Evolutionary conservation across 1,140 invertebrate species (phyloP).

Genomic region (Scylla paramamosain): DNA sequence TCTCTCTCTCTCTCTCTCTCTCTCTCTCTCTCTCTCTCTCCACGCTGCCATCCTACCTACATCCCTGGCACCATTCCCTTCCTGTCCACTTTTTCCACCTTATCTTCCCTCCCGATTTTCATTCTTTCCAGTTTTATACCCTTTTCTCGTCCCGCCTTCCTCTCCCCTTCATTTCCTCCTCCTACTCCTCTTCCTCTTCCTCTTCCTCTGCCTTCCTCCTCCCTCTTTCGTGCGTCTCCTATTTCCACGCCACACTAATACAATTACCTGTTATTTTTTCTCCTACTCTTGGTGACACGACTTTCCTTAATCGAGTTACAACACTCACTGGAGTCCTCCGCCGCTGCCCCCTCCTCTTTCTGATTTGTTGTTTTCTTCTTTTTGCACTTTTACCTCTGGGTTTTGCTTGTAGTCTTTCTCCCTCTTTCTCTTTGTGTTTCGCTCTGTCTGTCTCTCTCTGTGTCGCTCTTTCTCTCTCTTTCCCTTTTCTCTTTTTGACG

Average conservation of each 20-base stretch:
- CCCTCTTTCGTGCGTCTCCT: neutral
- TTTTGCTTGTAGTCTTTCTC: neutral
- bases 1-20: too few relatives aligned
- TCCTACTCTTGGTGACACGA: neutral
- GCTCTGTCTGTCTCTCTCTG: too few relatives aligned
- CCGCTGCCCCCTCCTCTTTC: neutral
- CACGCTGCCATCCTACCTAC: neutral
- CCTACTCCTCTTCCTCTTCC: neutral
- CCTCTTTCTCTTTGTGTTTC: neutral
- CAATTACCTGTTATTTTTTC: neutral
- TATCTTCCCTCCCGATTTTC: neutral
- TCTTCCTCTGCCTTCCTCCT: neutral
- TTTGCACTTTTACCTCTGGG: neutral
- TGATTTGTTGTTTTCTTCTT: constrained; percentile 11
- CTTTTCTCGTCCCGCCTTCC: neutral
- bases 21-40: too few relatives aligned
- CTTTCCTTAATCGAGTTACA: constrained; percentile 17
- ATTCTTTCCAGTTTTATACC: neutral
- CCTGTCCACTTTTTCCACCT: neutral
- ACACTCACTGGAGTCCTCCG: neutral
- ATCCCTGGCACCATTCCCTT: neutral
- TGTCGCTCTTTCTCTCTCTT: neutral
- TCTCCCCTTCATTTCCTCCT: neutral
- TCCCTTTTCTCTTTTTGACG: neutral
- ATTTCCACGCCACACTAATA: neutral